Evolutionary conservation across 1,140 invertebrate species (phyloP), one percentile per base, ranked within the genome.

Genomic region (Potamilus streckersoni): DNA sequence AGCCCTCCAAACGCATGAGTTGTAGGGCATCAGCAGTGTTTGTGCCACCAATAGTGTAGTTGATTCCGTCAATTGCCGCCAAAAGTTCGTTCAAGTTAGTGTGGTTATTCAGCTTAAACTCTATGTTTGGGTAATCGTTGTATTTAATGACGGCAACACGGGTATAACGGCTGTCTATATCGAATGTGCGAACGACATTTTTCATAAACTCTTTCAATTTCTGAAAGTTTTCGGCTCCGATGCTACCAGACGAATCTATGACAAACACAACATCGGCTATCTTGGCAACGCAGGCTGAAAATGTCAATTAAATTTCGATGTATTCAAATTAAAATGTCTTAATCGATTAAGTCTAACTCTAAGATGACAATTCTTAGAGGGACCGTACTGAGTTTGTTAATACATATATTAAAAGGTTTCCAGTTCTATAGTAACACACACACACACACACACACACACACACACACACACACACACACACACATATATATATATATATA

Each of bases 231-330:
- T 67, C 78, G 13, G 63, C 57, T 4, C 82, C 81, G 23, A 84
- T 80, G 60, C 80, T 80, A 49, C 75, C 82, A 12, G 83, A 82
- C 1, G 74, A 78, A 56, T 84, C 83, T 19, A 84, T 66, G 20
- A 83, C 71, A 71, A 84, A 80, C 3, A 80, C 75, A 12, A 84
- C 76, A 64, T 84, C 83, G 11, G 75, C 75, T 27, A 19, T 69
- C 6, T 69, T 72, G 8, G 75, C 64, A 14, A 57, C 17, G 59
- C 75, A 77, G 38, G 38, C 38, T 38, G 8, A 38, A 38, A 38
- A 38, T 6, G n/a, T 61, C 8, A 15, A 68, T 65, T 8, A 38
- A 69, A 71, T 57, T 56, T 23, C 17, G 60, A 4, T 62, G 2
- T 2, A 62, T 19, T 62, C 0, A 62, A 62, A 13, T 62, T 62